phyloP scores from a whole-genome alignment of 2,888 invertebrate genomes.

The Agrenia bidenticulata region DNA sequence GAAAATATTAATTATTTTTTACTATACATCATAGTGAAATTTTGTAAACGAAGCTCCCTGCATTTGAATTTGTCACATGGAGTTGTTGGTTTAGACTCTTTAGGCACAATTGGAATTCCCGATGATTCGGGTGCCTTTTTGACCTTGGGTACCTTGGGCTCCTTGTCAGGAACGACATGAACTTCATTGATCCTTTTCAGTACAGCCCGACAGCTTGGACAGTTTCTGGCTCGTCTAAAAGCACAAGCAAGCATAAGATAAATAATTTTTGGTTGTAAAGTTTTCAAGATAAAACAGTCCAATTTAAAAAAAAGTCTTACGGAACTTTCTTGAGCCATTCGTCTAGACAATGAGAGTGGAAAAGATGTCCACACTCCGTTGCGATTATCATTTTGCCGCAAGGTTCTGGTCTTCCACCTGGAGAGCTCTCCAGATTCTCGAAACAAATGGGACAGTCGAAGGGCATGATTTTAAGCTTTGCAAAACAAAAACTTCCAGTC shows the following conservation, averaged over 20 bases:
- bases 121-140: too few relatives aligned
- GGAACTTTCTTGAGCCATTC: background rate
- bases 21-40: too few relatives aligned
- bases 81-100: too few relatives aligned
- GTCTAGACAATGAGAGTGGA: background rate
- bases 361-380: background rate
- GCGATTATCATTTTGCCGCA: background rate
- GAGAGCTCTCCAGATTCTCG: background rate
- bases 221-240: background rate
- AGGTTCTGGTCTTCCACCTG: too few relatives aligned
- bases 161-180: too few relatives aligned
- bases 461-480: background rate
- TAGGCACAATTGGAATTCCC: too few relatives aligned
- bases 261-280: background rate
- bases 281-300: background rate
- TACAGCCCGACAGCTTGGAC: background rate
- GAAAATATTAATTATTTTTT: too few relatives aligned
- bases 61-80: too few relatives aligned
- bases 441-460: background rate
- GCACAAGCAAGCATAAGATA: background rate
- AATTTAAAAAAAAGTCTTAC: background rate
- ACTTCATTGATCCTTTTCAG: too few relatives aligned
- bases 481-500: too few relatives aligned
- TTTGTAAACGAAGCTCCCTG: too few relatives aligned
- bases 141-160: too few relatives aligned